Conservation (phyloP, 2,888 invertebrate genomes). For the Himalopsyche kuldschensis region DNA sequence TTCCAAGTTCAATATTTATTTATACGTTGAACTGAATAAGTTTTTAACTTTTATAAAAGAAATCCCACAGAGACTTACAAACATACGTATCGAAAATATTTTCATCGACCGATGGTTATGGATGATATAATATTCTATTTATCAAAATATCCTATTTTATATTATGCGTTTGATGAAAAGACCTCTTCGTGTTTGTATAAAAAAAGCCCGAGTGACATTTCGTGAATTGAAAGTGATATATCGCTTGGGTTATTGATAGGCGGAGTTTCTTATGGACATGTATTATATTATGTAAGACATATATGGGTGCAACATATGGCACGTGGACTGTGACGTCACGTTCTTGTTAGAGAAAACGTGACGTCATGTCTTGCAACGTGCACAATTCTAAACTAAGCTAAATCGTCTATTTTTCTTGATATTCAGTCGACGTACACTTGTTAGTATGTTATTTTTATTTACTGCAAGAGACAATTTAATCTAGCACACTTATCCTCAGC, state of each 20-base stretch:
- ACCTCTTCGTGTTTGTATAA: neutral
- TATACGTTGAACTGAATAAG: too few relatives aligned
- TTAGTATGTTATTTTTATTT: neutral
- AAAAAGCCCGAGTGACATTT: neutral
- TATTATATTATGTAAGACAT: neutral
- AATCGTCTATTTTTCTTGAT: neutral
- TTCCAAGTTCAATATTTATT: too few relatives aligned
- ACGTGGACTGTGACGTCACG: neutral
- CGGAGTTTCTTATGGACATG: neutral
- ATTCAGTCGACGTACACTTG: neutral
- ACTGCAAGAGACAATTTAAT: neutral
- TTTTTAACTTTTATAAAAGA: too few relatives aligned
- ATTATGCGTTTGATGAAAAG: neutral
- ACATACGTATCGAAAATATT: neutral
- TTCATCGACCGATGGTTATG: neutral
- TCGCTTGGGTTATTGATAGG: neutral
- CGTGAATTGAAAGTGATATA: neutral
- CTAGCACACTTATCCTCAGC: too few relatives aligned
- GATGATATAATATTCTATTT: neutral
- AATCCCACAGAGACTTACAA: too few relatives aligned
- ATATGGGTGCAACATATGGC: neutral
- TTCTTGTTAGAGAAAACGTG: neutral
- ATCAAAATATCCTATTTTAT: neutral
- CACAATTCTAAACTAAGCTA: neutral
- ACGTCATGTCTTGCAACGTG: neutral